A percentile compares a stretch with the other conserved stretches of the same genome.
These are phyloP conservation scores for Sebastes diaconus DNA, from an alignment of 2,797 vertebrate species.

Conservation along the genomic window DNA sequence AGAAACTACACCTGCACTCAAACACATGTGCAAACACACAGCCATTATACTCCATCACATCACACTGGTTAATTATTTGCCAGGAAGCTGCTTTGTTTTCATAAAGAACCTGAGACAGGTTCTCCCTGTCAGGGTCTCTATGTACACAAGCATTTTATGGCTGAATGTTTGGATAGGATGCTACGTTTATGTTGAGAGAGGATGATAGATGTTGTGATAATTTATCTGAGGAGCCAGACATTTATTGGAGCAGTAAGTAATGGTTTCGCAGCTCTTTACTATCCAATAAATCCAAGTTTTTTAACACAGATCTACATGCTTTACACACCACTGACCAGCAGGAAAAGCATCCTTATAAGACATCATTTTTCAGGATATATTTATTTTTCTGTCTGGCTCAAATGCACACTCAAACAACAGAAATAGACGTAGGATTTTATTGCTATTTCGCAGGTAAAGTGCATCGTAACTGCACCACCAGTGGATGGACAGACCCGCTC, in stretches of 20 bases:
- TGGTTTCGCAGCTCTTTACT: neutral
- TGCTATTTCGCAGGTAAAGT: constrained; percentile 78
- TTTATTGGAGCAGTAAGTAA: neutral
- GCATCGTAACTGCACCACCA: constrained; percentile 85
- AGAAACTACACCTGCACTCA: constrained; percentile 16
- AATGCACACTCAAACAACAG: neutral
- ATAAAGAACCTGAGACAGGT: neutral
- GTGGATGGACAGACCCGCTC: constrained; percentile 87
- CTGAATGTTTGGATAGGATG: neutral
- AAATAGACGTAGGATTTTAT: neutral
- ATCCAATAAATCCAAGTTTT: neutral
- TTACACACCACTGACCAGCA: neutral
- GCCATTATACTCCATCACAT: constrained; percentile 6
- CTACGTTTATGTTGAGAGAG: neutral
- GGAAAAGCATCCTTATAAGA: neutral
- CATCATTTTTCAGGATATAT: neutral
- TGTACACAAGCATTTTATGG: constrained; percentile 4
- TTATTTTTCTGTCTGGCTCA: neutral
- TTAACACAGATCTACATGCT: neutral
- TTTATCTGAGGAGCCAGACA: neutral
- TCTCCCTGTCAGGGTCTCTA: constrained; percentile 18
- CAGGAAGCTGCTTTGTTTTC: constrained; percentile 32
- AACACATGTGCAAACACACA: neutral
- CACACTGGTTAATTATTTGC: constrained; percentile 57
- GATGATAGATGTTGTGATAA: constrained; percentile 23